Evolutionary conservation across 1,140 invertebrate species (phyloP), one percentile per base, ranked within the genome.

Genomic region (Anagrus nilaparvatae): DNA sequence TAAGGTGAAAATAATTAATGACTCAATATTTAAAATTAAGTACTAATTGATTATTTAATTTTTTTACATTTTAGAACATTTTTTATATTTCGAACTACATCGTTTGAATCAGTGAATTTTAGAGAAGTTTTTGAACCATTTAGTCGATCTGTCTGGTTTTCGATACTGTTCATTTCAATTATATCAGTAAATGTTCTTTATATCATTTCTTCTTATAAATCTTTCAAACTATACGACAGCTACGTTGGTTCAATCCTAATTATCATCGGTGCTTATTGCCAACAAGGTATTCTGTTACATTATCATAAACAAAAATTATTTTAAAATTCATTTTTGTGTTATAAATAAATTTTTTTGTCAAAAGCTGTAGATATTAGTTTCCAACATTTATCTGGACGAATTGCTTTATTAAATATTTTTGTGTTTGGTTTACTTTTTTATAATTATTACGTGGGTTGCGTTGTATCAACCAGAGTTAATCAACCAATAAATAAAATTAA

Each of bases 381-480:
- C 2, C n/a, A 30, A 10, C 19, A 24, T 3, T 6, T 31, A 10
- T 36, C 35, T 17, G 31, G 51, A 5, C 57, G 59, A 19, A 52
- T 63, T 10, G 52, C 48, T 5, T 40, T 60, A 3, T 23, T 60
- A 7, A 46, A 50, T 18, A 44, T 62, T 9, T 18, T 40, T 9
- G 2, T 63, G 6, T 59, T 61, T 19, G 55, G 58, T 34, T 52
- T 60, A 25, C 32, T 65, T 5, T 51, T 60, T 20, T 59, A 55
- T 13, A 63, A 63, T 45, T 66, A 63, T 40, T 65, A 65, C 17
- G 57, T 58, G 3, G 61, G 50, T 2, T 56, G 55, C 40, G 51
- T 64, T 18, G 60, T 65, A 5, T 64, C 61, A 0, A 55, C 54
- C 10, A 47, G 60, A 41, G 44, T 64, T 17, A 60, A 55, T 35